Evolutionary conservation across 1,140 invertebrate species (phyloP), one percentile per base, ranked within the genome.

Genomic region (Neotoxoptera formosana): DNA sequence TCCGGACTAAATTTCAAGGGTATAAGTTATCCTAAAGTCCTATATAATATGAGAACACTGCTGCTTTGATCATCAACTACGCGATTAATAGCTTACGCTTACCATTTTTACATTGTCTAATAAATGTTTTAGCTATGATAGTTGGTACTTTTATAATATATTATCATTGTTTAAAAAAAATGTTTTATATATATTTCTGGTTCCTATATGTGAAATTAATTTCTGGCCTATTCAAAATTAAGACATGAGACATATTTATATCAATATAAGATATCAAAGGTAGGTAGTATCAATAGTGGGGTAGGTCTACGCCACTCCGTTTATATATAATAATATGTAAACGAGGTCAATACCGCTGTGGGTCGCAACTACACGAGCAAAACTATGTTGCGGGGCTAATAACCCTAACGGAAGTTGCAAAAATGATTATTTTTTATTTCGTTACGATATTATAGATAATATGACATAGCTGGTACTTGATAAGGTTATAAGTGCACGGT

Each of bases 241-340:
- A n/a, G n/a, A n/a, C n/a, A n/a, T n/a, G n/a, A n/a, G n/a, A n/a
- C n/a, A n/a, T n/a, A n/a, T n/a, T n/a, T n/a, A n/a, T n/a, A n/a
- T n/a, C n/a, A n/a, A n/a, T n/a, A n/a, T n/a, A n/a, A n/a, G 8
- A n/a, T 14, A 67, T n/a, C n/a, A 76, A 30, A 6, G 56, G 25
- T 60, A 25, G 23, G 2, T 30, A 67, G 30, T 67, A n/a, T 20
- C 30, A 30, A 76, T 76, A 76, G 51, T 7, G 60, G 60, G 30
- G n/a, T 17, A 14, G 14, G 2, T n/a, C 0, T n/a, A n/a, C 60
- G 2, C 4, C 1, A 6, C 30, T 6, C 30, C 0, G n/a, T 34
- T n/a, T n/a, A 20, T n/a, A n/a, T n/a, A 76, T n/a, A 67, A 30
- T 67, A 67, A 6, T 76, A 20, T 76, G 60, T 76, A n/a, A 76